A percentile compares a stretch with the other conserved stretches of the same genome.
phyloP scores from a whole-genome alignment of 2,797 vertebrate genomes.

The Hydrophis major region DNA sequence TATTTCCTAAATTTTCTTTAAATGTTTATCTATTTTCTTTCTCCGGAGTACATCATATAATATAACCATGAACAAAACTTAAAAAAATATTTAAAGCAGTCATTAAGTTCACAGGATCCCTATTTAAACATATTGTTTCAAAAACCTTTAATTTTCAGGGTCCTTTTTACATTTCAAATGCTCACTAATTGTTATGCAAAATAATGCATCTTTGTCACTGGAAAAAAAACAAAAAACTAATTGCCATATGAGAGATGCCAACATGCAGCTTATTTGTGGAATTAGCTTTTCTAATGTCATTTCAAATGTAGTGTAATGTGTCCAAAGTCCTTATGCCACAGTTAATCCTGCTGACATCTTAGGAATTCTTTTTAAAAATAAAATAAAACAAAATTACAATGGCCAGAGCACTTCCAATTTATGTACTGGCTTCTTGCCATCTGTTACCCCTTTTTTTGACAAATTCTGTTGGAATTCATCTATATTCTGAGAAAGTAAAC shows the following conservation, averaged over 20 bases:
- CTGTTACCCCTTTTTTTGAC: background rate
- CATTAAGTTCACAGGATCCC: background rate
- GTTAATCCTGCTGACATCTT: background rate
- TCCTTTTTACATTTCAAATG: background rate
- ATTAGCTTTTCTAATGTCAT: background rate
- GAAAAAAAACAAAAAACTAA: background rate
- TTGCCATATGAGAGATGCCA: background rate
- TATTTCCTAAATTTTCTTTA: background rate
- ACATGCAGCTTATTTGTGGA: background rate
- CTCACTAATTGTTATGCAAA: background rate
- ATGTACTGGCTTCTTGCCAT: background rate
- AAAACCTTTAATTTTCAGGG: background rate
- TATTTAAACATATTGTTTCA: background rate
- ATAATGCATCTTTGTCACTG: background rate
- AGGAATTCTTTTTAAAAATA: background rate
- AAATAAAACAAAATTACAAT: background rate
- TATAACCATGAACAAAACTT: background rate
- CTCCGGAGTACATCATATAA: background rate
- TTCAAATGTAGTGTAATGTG: background rate
- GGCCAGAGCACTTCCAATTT: background rate
- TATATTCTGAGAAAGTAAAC: background rate
- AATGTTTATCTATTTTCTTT: background rate
- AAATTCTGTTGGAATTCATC: background rate
- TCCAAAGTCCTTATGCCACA: background rate
- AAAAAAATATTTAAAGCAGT: background rate